Percentiles rank a stretch among this genome's conserved stretches.
Evolutionary conservation across 2,113 vertebrate genomes (phyloP).

Genomic region (Pteruthius melanotis): DNA sequence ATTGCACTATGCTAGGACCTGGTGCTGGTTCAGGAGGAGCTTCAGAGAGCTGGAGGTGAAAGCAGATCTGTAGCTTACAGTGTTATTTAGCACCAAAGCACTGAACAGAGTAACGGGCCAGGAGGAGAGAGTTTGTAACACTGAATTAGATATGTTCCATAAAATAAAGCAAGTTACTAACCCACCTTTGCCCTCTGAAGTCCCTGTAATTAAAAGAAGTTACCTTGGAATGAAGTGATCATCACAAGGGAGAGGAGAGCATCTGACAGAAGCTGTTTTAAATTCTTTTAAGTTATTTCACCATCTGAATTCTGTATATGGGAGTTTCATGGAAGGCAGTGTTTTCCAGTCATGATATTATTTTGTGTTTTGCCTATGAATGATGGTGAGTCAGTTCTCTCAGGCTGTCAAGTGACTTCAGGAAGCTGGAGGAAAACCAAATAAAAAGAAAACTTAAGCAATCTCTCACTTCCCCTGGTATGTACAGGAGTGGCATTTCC

Average conservation of each 20-base stretch:
- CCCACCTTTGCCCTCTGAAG: not conserved
- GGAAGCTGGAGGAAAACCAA: not conserved
- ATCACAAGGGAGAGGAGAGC: not conserved
- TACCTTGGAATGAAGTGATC: not conserved
- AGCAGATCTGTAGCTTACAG: not conserved
- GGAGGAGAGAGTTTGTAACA: not conserved
- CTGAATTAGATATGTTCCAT: not conserved
- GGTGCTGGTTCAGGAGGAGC: not conserved
- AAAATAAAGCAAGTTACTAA: constrained; percentile 28
- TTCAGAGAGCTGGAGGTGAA: not conserved
- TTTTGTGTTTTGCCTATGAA: not conserved
- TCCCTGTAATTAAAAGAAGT: not conserved
- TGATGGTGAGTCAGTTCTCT: not conserved
- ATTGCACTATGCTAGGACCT: not conserved
- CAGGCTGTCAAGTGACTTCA: not conserved
- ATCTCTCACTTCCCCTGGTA: not conserved
- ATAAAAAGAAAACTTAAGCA: not conserved
- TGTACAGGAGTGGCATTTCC: not conserved
- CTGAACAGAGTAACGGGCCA: constrained; percentile 22
- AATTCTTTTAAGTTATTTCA: not conserved
- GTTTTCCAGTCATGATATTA: not conserved
- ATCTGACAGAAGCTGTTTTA: not conserved
- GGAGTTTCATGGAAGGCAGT: not conserved
- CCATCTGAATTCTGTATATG: not conserved
- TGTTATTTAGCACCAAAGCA: constrained; percentile 14